phyloP scores from a whole-genome alignment of 2,797 vertebrate genomes.

The Mionectes olivaceus region DNA sequence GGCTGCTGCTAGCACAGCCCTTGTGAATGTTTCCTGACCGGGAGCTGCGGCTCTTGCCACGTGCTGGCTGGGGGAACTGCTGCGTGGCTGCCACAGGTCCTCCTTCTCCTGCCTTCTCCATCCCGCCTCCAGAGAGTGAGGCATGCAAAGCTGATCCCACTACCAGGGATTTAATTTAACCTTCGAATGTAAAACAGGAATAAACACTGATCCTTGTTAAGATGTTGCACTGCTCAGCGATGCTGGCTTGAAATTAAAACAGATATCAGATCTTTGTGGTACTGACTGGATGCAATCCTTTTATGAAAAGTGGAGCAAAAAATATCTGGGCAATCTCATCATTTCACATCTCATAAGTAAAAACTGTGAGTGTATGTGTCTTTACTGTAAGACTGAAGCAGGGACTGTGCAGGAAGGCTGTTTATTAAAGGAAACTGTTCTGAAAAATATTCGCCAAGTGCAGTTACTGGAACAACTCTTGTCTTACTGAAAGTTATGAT shows the following conservation, averaged over 20 bases:
- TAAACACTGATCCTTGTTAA: not conserved
- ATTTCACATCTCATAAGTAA: not conserved
- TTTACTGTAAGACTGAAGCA: not conserved
- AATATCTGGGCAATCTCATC: not conserved
- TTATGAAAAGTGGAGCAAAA: not conserved
- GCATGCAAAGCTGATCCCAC: not conserved
- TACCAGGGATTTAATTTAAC: not conserved
- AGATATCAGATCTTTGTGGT: not conserved
- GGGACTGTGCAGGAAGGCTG: not conserved
- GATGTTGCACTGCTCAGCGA: not conserved
- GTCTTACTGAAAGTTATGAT: not conserved
- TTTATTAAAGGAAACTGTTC: not conserved
- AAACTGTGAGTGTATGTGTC: not conserved
- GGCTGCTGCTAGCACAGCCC: not conserved
- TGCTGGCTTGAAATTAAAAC: not conserved
- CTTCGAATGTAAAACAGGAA: not conserved
- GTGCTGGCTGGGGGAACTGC: not conserved
- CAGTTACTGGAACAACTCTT: not conserved
- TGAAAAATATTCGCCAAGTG: not conserved
- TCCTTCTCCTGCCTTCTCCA: not conserved
- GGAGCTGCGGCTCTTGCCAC: not conserved
- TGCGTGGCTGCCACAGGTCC: rapidly evolving
- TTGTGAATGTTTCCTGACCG: rapidly evolving
- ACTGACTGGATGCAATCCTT: not conserved
- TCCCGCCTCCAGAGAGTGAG: not conserved